A percentile compares a stretch with the other conserved stretches of the same genome.
phyloP scores from a whole-genome alignment of 2,113 vertebrate genomes.

The Ailuropoda melanoleuca region DNA sequence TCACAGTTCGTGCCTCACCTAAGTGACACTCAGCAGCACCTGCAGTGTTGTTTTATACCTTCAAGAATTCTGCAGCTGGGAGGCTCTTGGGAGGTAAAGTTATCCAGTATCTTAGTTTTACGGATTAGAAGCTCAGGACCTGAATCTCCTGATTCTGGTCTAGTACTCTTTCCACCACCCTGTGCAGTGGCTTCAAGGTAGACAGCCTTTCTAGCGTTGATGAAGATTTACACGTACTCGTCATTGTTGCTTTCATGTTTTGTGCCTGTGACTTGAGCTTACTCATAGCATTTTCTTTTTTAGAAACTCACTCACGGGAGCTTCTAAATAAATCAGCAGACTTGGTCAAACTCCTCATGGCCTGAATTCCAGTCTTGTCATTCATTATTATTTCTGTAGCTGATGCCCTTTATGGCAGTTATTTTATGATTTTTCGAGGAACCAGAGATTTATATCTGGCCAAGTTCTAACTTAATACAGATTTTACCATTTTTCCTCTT shows the following conservation, averaged over 20 bases:
- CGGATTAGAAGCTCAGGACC: background rate
- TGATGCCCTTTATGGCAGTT: background rate
- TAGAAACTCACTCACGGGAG: background rate
- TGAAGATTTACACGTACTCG: background rate
- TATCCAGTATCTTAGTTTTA: background rate
- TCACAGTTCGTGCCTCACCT: background rate
- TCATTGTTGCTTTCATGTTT: background rate
- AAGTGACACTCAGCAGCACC: background rate
- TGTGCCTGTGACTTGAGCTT: background rate
- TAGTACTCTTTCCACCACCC: background rate
- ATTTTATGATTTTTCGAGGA: background rate
- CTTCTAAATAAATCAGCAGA: slow-evolving; percentile 9
- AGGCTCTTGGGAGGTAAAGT: background rate
- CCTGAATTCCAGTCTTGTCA: background rate
- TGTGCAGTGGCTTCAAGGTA: background rate
- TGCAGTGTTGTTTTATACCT: background rate
- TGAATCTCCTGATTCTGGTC: background rate
- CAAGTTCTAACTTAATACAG: background rate
- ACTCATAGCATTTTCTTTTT: slow-evolving; percentile 11
- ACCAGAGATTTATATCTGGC: background rate
- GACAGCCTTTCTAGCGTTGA: background rate
- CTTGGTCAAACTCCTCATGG: background rate
- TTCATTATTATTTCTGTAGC: background rate
- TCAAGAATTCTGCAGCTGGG: background rate
- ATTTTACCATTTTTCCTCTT: background rate